Conservation (phyloP, 2,888 invertebrate species). For the Busseola fusca region DNA sequence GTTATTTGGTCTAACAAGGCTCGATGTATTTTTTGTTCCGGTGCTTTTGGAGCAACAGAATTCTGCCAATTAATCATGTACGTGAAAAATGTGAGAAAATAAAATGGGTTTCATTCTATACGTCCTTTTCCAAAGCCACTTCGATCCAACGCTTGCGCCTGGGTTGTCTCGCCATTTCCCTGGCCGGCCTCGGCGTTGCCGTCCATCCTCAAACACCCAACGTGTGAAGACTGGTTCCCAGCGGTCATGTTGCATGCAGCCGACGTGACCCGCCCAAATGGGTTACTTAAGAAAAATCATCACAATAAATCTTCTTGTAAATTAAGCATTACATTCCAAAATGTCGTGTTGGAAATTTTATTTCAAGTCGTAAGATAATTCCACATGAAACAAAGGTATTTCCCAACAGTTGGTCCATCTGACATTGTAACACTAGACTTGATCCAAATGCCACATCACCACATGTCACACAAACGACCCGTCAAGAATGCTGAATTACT, state of each 20-base stretch:
- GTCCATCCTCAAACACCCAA: neutral
- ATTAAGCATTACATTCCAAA: conserved; percentile 7
- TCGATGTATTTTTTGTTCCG: conserved; percentile 13
- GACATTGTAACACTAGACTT: conserved; percentile 61
- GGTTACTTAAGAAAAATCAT: neutral
- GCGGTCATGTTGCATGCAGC: neutral
- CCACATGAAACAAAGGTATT: conserved; percentile 44
- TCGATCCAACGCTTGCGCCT: neutral
- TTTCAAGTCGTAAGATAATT: conserved; percentile 32
- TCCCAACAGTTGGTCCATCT: conserved; percentile 53
- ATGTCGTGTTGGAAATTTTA: conserved; percentile 7
- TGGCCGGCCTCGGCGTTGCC: neutral
- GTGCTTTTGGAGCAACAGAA: neutral
- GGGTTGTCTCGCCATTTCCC: neutral
- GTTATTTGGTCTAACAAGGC: conserved; percentile 21
- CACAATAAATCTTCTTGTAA: conserved; percentile 1
- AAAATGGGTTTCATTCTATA: neutral
- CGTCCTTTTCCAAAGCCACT: neutral
- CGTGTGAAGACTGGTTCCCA: neutral
- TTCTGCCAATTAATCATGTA: neutral
- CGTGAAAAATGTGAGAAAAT: neutral
- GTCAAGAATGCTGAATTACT: conserved; percentile 55
- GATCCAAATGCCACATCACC: conserved; percentile 55
- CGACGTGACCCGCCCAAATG: neutral
- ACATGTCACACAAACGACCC: conserved; percentile 46